Percentiles rank a stretch among this genome's conserved stretches.
These are phyloP conservation scores for Ganaspis sp. DNA, from an alignment of 1,140 invertebrate species.

Conservation along the genomic window DNA sequence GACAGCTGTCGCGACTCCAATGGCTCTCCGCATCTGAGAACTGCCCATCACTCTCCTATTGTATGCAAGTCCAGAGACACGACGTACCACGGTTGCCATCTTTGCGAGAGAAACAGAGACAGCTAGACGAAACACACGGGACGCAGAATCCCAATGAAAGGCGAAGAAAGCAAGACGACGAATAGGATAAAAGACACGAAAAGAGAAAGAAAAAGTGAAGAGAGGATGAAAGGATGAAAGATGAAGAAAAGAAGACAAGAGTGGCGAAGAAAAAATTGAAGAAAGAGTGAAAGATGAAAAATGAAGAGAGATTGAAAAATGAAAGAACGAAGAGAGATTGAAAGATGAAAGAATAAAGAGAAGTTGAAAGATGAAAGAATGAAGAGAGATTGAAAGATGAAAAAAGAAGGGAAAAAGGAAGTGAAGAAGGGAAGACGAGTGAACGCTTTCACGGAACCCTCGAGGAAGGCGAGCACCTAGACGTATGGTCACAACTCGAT, in stretches of 20 bases:
- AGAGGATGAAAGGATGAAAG: constrained; percentile 34
- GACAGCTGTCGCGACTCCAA: constrained; percentile 51
- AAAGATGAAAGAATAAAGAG: background rate
- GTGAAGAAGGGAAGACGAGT: too few species aligned
- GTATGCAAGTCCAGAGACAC: constrained; percentile 49
- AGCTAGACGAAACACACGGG: constrained; percentile 26
- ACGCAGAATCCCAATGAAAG: constrained; percentile 21
- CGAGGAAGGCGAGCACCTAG: constrained; percentile 34
- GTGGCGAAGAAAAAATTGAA: too few species aligned
- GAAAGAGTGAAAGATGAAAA: too few species aligned
- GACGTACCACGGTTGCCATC: constrained; percentile 14
- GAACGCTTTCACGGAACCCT: background rate
- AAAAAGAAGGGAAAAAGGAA: too few species aligned
- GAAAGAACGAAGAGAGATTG: background rate
- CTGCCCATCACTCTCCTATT: constrained; percentile 55
- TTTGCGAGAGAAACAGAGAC: constrained; percentile 26
- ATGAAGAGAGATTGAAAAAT: too few species aligned
- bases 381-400: too few species aligned
- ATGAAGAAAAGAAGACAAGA: background rate
- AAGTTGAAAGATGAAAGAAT: background rate
- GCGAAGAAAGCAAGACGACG: too few species aligned
- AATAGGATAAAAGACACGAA: too few species aligned
- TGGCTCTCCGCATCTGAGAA: constrained; percentile 43
- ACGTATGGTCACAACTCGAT: constrained; percentile 50
- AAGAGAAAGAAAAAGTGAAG: background rate